Conservation (phyloP, 2,888 invertebrate genomes). For the Thymelicus lineola region DNA sequence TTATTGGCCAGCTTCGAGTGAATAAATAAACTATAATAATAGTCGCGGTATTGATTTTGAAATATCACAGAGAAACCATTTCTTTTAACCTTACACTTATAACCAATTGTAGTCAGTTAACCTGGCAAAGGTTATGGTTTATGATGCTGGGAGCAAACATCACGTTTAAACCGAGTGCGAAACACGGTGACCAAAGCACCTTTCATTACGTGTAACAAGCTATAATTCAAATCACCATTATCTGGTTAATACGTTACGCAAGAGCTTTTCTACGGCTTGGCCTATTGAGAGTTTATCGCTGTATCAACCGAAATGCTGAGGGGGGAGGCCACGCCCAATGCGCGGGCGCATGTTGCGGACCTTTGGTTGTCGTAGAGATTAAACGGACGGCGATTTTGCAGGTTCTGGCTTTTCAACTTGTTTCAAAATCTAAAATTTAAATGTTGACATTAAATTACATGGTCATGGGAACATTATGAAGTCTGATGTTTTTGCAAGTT, state of each 20-base stretch:
- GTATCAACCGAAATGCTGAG: constrained; percentile 53
- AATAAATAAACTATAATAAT: no score
- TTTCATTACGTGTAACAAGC: constrained; percentile 31
- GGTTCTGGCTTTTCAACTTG: not conserved
- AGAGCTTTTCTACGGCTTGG: constrained; percentile 59
- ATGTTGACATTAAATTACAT: no score
- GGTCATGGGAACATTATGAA: no score
- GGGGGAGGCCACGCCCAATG: constrained; percentile 62
- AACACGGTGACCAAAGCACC: constrained; percentile 14
- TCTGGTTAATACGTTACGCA: constrained; percentile 51
- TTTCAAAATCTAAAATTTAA: no score
- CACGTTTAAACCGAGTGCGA: constrained; percentile 18
- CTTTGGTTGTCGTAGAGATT: constrained; percentile 9
- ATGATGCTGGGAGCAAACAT: constrained; percentile 11
- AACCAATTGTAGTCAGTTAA: not conserved
- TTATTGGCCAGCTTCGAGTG: no score
- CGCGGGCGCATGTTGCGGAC: constrained; percentile 53
- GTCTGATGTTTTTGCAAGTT: no score
- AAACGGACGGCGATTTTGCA: constrained; percentile 2
- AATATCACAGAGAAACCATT: no score
- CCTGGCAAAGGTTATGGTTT: constrained; percentile 5
- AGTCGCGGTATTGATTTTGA: no score
- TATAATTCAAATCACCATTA: constrained; percentile 45
- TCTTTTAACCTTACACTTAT: no score
- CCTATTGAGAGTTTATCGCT: constrained; percentile 63